A percentile compares a stretch with the other conserved stretches of the same genome.
Evolutionary conservation across 2,113 vertebrate species (phyloP).

Genomic region (Heloderma charlesbogerti): DNA sequence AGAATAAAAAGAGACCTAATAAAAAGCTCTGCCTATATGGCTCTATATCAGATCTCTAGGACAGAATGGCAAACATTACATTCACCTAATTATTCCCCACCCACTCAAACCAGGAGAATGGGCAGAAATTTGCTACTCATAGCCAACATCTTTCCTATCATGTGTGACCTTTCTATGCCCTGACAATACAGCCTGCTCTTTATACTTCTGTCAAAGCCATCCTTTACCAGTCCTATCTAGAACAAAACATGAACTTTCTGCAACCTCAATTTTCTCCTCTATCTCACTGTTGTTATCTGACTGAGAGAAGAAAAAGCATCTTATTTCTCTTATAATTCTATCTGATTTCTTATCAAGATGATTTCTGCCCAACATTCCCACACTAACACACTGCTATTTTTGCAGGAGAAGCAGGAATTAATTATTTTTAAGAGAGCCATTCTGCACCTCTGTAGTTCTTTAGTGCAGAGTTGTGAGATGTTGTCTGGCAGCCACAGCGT

Average conservation of each 20-base stretch:
- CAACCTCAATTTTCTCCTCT: constrained; percentile 40
- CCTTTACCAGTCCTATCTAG: constrained; percentile 14
- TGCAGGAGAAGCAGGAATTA: constrained; percentile 25
- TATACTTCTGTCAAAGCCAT: constrained; percentile 12
- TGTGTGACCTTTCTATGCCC: constrained; percentile 26
- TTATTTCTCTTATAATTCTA: constrained; percentile 33
- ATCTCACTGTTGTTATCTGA: constrained; percentile 26
- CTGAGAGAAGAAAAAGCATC: neutral
- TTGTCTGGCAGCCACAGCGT: neutral
- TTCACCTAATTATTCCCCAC: constrained; percentile 16
- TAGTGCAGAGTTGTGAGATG: neutral
- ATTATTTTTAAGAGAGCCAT: constrained; percentile 30
- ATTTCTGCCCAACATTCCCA: constrained; percentile 35
- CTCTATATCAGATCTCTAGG: neutral
- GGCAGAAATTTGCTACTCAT: constrained; percentile 4
- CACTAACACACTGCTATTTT: neutral
- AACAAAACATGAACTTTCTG: constrained; percentile 47
- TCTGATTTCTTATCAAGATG: constrained; percentile 28
- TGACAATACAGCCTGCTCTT: constrained; percentile 2
- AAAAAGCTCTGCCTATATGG: neutral
- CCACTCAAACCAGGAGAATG: neutral
- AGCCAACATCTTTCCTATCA: constrained; percentile 5
- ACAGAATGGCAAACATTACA: neutral
- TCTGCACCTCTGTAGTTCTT: constrained; percentile 6
- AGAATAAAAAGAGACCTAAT: neutral